phyloP scores from a whole-genome alignment of 2,888 invertebrate genomes.

The Shargacucullia verbasci region DNA sequence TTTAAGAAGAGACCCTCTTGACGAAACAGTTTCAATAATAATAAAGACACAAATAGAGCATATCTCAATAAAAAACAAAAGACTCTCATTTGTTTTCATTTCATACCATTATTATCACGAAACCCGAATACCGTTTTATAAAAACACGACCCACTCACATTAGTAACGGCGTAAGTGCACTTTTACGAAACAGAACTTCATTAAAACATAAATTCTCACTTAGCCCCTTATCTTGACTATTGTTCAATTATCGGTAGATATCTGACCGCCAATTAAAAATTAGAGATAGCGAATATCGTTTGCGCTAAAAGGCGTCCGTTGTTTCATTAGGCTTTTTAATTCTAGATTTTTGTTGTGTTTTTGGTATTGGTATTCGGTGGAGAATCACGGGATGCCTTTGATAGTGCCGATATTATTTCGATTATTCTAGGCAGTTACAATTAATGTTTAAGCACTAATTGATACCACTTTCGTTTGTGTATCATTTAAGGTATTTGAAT shows the following conservation, averaged over 20 bases:
- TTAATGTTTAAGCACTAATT: slow-evolving; percentile 10
- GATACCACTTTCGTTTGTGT: slow-evolving; percentile 1
- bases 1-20: too few relatives aligned
- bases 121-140: slow-evolving; percentile 32
- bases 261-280: slow-evolving; percentile 79
- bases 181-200: slow-evolving; percentile 37
- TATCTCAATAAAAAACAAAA: slow-evolving; percentile 7
- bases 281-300: slow-evolving; percentile 64
- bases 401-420: slow-evolving; percentile 29
- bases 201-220: slow-evolving; percentile 84
- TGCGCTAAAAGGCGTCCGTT: slow-evolving; percentile 57
- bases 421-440: slow-evolving; percentile 33
- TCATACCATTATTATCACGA: slow-evolving; percentile 18
- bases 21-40: too few relatives aligned
- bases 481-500: too few relatives aligned
- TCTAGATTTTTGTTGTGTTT: slow-evolving; percentile 38
- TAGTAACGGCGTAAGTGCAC: slow-evolving; percentile 24
- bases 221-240: slow-evolving; percentile 72
- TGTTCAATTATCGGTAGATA: slow-evolving; percentile 76
- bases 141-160: slow-evolving; percentile 30
- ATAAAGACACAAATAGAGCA: neutral
- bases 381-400: slow-evolving; percentile 22
- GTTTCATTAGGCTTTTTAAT: slow-evolving; percentile 51
- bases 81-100: neutral
- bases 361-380: slow-evolving; percentile 24